These are phyloP conservation scores for Exocentrus adspersus DNA, from an alignment of 2,888 invertebrate species.

Conservation along the genomic window DNA sequence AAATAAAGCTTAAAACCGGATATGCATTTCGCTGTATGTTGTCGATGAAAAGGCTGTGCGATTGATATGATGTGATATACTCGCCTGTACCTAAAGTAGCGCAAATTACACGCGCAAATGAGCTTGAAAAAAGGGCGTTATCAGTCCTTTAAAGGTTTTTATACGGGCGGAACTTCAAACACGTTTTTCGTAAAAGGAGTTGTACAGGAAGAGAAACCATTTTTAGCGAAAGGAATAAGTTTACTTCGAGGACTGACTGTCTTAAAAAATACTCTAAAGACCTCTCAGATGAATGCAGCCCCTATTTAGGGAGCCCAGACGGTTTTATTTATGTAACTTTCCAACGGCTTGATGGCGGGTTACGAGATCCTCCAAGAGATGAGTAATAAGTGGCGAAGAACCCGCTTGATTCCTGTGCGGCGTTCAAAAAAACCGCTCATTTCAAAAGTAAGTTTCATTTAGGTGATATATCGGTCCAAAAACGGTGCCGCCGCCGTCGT, in stretches of 20 bases:
- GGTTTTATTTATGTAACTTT: slow-evolving; percentile 18
- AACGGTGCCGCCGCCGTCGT: background rate
- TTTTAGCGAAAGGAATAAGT: too few species aligned
- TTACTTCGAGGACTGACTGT: too few species aligned
- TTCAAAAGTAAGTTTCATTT: slow-evolving; percentile 13
- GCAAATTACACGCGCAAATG: slow-evolving; percentile 5
- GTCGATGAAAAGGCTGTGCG: background rate
- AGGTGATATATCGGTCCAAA: slow-evolving; percentile 9
- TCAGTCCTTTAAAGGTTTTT: too few species aligned
- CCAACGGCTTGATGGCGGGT: background rate
- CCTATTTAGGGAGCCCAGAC: slow-evolving; percentile 10
- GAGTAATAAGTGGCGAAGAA: slow-evolving; percentile 5
- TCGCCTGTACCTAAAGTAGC: background rate
- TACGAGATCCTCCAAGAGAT: slow-evolving; percentile 5
- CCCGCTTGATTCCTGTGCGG: background rate
- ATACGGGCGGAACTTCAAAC: too few species aligned
- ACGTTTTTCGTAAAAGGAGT: too few species aligned
- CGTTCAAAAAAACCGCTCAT: slow-evolving; percentile 14
- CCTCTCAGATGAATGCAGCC: too few species aligned
- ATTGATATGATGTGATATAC: background rate
- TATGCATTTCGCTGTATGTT: slow-evolving; percentile 1
- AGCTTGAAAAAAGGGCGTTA: slow-evolving; percentile 2
- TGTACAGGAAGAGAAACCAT: too few species aligned
- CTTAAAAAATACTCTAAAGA: too few species aligned
- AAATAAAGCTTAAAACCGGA: too few species aligned